Percentiles rank a stretch among this genome's conserved stretches.
Evolutionary conservation across 2,113 vertebrate genomes (phyloP).

Genomic region (Nothobranchius furzeri): DNA sequence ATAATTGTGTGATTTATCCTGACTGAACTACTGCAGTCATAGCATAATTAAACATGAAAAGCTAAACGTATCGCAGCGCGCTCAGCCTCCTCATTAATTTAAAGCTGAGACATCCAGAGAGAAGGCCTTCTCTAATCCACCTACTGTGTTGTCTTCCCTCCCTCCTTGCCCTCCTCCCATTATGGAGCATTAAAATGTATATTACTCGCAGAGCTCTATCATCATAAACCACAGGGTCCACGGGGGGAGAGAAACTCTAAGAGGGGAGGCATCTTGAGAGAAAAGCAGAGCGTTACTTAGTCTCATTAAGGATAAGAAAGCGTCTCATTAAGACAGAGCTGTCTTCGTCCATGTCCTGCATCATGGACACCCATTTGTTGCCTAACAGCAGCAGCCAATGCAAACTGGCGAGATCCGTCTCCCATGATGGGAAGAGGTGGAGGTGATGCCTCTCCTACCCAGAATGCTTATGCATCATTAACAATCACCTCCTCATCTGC

Average conservation of each 20-base stretch:
- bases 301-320: slow-evolving; percentile 69
- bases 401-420: slow-evolving; percentile 87
- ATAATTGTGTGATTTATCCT: slow-evolving; percentile 94
- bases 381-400: slow-evolving; percentile 92
- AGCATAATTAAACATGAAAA: slow-evolving; percentile 98
- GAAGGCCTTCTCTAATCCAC: slow-evolving; percentile 56
- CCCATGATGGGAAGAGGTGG: slow-evolving; percentile 91
- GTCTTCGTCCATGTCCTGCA: slow-evolving; percentile 87
- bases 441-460: slow-evolving; percentile 78
- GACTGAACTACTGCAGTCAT: slow-evolving; percentile 85
- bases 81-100: slow-evolving; percentile 94
- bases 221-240: slow-evolving; percentile 85
- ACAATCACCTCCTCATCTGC: slow-evolving; percentile 86
- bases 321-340: slow-evolving; percentile 86
- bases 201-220: slow-evolving; percentile 89
- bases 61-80: slow-evolving; percentile 87
- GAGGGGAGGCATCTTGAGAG: slow-evolving; percentile 28
- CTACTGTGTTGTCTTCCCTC: slow-evolving; percentile 47
- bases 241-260: slow-evolving; percentile 52
- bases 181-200: slow-evolving; percentile 92
- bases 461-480: slow-evolving; percentile 84
- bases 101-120: slow-evolving; percentile 83
- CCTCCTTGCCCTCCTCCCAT: slow-evolving; percentile 62
- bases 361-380: slow-evolving; percentile 93
- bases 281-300: slow-evolving; percentile 59